These are phyloP conservation scores for Molorchus minor DNA, from an alignment of 2,888 invertebrate genomes.

Conservation along the genomic window DNA sequence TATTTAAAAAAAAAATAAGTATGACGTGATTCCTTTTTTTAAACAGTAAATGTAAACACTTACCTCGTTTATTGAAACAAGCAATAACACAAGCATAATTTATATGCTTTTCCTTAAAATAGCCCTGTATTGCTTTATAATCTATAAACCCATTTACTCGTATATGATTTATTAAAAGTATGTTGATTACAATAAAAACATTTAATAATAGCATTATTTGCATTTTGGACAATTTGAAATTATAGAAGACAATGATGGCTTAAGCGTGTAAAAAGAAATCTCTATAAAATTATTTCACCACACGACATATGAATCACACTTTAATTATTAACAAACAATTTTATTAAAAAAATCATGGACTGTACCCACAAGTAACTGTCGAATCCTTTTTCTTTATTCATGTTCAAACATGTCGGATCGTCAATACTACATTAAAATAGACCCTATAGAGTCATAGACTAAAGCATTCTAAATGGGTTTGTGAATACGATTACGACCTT, in stretches of 20 bases:
- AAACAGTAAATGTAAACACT: constrained; percentile 1
- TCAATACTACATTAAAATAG: no score
- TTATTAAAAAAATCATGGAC: neutral
- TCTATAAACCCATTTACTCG: constrained; percentile 36
- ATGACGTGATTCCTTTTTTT: no score
- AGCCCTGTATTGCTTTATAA: constrained; percentile 35
- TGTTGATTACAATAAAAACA: constrained; percentile 2
- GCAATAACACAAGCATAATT: constrained; percentile 40
- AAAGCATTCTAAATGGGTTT: no score
- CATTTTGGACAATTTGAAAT: constrained; percentile 7
- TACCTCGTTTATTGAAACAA: constrained; percentile 41
- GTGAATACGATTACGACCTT: no score
- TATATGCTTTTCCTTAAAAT: constrained; percentile 41
- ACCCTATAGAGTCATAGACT: no score
- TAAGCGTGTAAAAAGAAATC: neutral
- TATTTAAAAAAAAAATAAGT: no score
- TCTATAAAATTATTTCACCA: neutral
- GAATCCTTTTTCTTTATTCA: neutral
- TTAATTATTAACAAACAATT: neutral
- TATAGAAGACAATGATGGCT: neutral
- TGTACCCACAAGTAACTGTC: neutral
- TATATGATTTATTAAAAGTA: constrained; percentile 10
- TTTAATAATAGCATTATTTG: constrained; percentile 7
- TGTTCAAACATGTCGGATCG: neutral
- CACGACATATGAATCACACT: neutral